Conservation (phyloP, 1,140 invertebrate genomes). For the Euwallacea similis region DNA sequence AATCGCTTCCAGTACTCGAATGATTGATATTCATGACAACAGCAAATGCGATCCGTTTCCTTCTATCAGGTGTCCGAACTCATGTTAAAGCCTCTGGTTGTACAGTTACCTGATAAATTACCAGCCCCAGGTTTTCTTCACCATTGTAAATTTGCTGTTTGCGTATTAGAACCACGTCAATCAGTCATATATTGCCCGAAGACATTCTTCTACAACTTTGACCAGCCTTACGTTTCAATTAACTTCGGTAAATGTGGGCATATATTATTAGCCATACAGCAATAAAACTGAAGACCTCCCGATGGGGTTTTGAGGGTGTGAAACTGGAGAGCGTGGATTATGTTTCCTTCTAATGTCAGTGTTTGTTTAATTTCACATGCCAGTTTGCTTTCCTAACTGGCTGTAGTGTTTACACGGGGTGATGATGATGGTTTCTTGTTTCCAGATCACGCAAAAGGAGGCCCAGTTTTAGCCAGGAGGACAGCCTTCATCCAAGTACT, state of each 20-base stretch:
- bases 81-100: slow-evolving; percentile 7
- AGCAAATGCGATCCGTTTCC: not conserved
- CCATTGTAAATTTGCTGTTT: not conserved
- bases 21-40: slow-evolving; percentile 14
- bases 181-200: not conserved
- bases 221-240: not conserved
- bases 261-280: not conserved
- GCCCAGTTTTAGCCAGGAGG: slow-evolving; percentile 70
- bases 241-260: not conserved
- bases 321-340: not conserved
- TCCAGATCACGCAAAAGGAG: slow-evolving; percentile 76
- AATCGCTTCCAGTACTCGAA: not conserved
- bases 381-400: slow-evolving; percentile 20
- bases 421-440: slow-evolving; percentile 37
- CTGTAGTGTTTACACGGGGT: slow-evolving; percentile 9
- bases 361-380: slow-evolving; percentile 12
- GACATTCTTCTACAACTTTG: not conserved
- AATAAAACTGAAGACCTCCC: not conserved
- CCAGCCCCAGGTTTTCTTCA: not conserved
- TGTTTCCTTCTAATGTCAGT: slow-evolving; percentile 4
- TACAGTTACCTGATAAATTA: slow-evolving; percentile 14
- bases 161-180: not conserved
- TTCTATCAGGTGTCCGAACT: slow-evolving; percentile 9
- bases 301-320: slow-evolving; percentile 8
- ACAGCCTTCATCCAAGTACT: slow-evolving; percentile 62